phyloP scores from a whole-genome alignment of 2,113 vertebrate species.

The Hippocampus comes region DNA sequence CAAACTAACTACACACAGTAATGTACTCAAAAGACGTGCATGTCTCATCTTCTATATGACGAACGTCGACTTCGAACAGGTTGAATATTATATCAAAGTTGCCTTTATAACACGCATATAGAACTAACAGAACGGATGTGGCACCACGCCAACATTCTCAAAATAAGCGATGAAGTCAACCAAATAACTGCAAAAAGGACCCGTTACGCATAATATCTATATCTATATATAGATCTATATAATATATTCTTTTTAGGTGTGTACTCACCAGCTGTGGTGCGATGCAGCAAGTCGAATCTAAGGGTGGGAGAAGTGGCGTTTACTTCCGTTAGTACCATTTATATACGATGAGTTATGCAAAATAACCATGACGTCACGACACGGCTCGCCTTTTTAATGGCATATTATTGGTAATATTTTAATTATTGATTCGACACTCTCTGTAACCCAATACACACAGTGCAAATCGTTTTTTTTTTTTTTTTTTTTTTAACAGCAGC shows the following conservation, averaged over 20 bases:
- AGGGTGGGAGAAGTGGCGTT: slow-evolving; percentile 19
- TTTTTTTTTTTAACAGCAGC: neutral
- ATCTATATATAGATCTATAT: too few species aligned
- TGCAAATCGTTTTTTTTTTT: neutral
- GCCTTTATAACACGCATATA: too few species aligned
- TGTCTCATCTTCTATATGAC: neutral
- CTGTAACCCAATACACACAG: neutral
- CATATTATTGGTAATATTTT: neutral
- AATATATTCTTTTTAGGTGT: neutral
- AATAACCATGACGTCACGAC: slow-evolving; percentile 37
- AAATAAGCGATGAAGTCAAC: neutral
- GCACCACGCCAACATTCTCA: neutral
- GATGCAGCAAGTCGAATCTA: neutral
- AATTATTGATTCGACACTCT: neutral
- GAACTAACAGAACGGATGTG: neutral
- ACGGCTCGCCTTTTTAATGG: neutral
- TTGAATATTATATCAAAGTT: neutral
- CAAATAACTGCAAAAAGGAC: neutral
- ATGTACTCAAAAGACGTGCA: neutral
- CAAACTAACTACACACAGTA: neutral
- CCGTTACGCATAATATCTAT: neutral
- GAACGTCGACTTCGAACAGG: neutral
- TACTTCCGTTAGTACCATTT: neutral
- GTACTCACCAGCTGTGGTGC: slow-evolving; percentile 37
- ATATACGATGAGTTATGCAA: slow-evolving; percentile 68